Conservation (phyloP, 2,113 vertebrate genomes). For the Motacilla alba region DNA sequence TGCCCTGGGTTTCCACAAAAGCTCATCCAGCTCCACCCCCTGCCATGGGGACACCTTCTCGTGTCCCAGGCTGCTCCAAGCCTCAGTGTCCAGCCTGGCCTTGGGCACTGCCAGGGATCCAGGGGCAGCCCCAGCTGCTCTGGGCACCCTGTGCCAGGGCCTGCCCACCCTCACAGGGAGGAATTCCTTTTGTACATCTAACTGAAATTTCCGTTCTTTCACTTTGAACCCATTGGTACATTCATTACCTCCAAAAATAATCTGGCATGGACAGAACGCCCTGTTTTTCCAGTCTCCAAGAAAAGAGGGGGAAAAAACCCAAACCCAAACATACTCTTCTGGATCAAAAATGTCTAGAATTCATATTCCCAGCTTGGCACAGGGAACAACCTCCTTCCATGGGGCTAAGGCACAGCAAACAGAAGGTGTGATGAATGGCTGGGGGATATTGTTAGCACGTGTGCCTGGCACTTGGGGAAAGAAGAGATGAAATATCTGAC, state of each 20-base stretch:
- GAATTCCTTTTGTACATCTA: not conserved
- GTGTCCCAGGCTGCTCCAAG: not conserved
- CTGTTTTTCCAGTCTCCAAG: not conserved
- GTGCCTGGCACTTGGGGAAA: not conserved
- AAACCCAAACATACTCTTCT: not conserved
- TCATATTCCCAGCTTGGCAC: not conserved
- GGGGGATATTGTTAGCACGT: not conserved
- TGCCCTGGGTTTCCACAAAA: too few relatives aligned
- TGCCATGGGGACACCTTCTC: not conserved
- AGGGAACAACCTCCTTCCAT: not conserved
- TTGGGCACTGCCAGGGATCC: not conserved
- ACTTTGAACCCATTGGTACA: not conserved
- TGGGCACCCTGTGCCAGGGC: not conserved
- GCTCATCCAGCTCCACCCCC: not conserved
- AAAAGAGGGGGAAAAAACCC: not conserved
- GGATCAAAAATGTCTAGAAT: not conserved
- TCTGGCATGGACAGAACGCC: not conserved
- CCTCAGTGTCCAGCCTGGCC: not conserved
- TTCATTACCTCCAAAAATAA: not conserved
- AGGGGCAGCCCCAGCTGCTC: not conserved
- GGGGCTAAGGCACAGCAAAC: not conserved
- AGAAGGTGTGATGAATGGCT: not conserved
- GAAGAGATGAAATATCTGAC: not conserved
- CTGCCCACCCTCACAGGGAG: not conserved
- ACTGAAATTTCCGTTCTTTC: not conserved